Conservation (phyloP, 2,113 vertebrate species). For the Cololabis saira region DNA sequence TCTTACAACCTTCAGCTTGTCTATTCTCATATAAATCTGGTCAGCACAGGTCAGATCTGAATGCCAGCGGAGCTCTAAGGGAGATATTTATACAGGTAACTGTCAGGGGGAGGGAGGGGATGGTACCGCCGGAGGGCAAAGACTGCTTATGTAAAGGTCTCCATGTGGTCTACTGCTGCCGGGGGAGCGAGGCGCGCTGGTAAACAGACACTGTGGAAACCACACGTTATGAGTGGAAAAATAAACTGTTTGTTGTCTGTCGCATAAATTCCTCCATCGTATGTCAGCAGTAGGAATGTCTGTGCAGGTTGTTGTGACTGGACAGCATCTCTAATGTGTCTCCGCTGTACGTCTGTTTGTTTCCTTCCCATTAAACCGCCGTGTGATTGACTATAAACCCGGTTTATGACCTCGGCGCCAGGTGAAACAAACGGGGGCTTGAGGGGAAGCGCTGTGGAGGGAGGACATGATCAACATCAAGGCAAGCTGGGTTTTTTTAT, state of each 20-base stretch:
- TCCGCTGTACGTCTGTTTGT: conserved; percentile 43
- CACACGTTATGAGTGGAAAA: conserved; percentile 37
- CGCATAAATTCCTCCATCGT: conserved; percentile 22
- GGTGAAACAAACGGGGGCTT: conserved; percentile 1
- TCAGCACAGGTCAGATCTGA: conserved; percentile 47
- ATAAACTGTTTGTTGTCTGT: conserved; percentile 40
- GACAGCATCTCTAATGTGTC: conserved; percentile 53
- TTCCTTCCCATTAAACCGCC: conserved; percentile 48
- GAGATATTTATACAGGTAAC: conserved; percentile 68
- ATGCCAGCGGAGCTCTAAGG: conserved; percentile 36
- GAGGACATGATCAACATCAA: not conserved
- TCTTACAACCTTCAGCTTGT: not conserved
- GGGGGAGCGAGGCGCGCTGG: not conserved
- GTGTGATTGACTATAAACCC: conserved; percentile 28
- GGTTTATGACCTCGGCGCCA: conserved; percentile 19
- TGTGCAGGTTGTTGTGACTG: conserved; percentile 67
- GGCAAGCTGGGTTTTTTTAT: not conserved
- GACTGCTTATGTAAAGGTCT: conserved; percentile 25
- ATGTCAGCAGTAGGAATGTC: conserved; percentile 36
- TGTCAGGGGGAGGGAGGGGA: conserved; percentile 58
- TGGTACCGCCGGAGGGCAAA: conserved; percentile 28
- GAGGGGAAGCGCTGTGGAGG: too few relatives aligned
- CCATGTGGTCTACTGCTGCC: conserved; percentile 34
- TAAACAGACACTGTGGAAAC: conserved; percentile 28
- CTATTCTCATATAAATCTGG: conserved; percentile 9